Conservation (phyloP, 2,113 vertebrate genomes). For the Nipponia nippon region DNA sequence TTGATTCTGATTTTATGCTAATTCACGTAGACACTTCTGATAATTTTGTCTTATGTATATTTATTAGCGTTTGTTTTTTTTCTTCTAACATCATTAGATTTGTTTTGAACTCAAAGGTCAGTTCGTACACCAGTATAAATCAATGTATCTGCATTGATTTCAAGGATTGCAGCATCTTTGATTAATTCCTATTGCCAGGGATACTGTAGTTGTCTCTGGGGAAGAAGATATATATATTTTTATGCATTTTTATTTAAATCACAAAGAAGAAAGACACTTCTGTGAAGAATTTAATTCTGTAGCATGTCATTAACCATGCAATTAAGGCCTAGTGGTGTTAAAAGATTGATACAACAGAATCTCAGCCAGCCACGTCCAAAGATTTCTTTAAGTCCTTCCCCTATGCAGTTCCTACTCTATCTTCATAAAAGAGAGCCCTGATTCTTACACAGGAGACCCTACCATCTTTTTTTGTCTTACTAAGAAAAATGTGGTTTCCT, state of each 20-base stretch:
- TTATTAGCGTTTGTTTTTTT: neutral
- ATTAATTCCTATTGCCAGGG: constrained; percentile 21
- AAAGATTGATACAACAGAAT: neutral
- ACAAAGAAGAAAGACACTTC: neutral
- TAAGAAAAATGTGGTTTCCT: neutral
- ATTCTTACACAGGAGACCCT: neutral
- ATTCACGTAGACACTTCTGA: neutral
- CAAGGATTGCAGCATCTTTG: constrained; percentile 16
- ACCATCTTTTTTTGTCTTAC: neutral
- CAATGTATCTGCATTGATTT: constrained; percentile 51
- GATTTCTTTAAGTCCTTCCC: neutral
- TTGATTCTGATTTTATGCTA: neutral
- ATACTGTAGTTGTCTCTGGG: neutral
- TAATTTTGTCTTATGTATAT: constrained; percentile 40
- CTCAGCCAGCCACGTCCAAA: neutral
- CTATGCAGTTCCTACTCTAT: neutral
- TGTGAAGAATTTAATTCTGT: neutral
- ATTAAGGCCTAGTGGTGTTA: neutral
- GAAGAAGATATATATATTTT: neutral
- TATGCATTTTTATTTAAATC: neutral
- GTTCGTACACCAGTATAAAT: constrained; percentile 20
- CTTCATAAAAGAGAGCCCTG: neutral
- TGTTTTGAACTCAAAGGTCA: constrained; percentile 54
- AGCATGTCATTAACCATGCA: neutral
- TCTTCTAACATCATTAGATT: constrained; percentile 3